Evolutionary conservation across 2,113 vertebrate genomes (phyloP).

Genomic region (Elgaria multicarinata): DNA sequence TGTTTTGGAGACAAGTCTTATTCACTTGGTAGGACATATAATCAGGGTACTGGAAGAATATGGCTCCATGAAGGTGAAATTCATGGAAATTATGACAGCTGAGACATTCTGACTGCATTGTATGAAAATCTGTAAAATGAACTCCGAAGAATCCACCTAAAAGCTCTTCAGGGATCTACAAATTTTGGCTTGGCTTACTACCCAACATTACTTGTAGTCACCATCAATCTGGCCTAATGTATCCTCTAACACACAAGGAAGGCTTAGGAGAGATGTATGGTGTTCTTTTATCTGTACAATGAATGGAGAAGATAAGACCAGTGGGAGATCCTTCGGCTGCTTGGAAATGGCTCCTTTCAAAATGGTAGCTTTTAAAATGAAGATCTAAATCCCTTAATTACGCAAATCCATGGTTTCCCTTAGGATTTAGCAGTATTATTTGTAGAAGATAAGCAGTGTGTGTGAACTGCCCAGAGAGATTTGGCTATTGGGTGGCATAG

Average conservation of each 20-base stretch:
- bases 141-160: neutral
- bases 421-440: neutral
- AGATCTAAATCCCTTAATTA: neutral
- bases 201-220: neutral
- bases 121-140: neutral
- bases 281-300: neutral
- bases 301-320: neutral
- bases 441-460: neutral
- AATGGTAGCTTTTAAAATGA: too few relatives aligned
- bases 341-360: too few relatives aligned
- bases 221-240: neutral
- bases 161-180: neutral
- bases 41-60: neutral
- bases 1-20: neutral
- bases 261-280: neutral
- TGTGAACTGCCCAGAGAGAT: too few relatives aligned
- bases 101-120: neutral
- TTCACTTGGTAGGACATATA: neutral
- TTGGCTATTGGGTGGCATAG: too few relatives aligned
- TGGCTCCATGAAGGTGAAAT: neutral
- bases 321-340: neutral
- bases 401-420: neutral
- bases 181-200: neutral
- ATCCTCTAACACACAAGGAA: neutral
- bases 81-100: neutral